Percentiles rank a stretch among this genome's conserved stretches.
phyloP scores from a whole-genome alignment of 2,888 invertebrate genomes.

The Andrena camellia region DNA sequence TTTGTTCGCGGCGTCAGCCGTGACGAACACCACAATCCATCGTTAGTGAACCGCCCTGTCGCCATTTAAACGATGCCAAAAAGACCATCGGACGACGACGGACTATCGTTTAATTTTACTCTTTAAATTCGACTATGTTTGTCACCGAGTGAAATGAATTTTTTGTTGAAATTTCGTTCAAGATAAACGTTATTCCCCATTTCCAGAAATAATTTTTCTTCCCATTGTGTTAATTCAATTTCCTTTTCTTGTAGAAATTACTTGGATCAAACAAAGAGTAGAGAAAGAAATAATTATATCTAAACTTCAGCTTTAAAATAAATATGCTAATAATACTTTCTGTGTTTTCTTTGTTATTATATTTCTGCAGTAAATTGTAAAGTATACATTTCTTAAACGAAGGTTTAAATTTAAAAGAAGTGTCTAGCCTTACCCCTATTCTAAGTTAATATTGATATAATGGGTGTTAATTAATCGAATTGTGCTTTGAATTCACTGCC shows the following conservation, averaged over 20 bases:
- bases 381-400: neutral
- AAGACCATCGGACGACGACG: conserved; percentile 41
- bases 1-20: conserved; percentile 45
- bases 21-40: conserved; percentile 51
- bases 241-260: neutral
- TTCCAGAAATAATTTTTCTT: neutral
- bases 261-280: too few relatives aligned
- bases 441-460: neutral
- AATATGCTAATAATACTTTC: too few relatives aligned
- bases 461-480: neutral
- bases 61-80: conserved; percentile 40
- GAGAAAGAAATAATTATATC: too few relatives aligned
- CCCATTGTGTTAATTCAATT: neutral
- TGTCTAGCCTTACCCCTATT: neutral
- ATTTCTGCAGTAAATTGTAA: too few relatives aligned
- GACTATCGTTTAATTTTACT: conserved; percentile 46
- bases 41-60: conserved; percentile 35
- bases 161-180: neutral
- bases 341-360: too few relatives aligned
- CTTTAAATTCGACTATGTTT: neutral
- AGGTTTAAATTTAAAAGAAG: neutral
- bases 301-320: too few relatives aligned
- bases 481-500: neutral
- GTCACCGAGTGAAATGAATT: conserved; percentile 31
- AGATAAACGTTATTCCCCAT: neutral